Evolutionary conservation across 1,140 invertebrate genomes (phyloP).

Genomic region (Geopemphigus sp.): DNA sequence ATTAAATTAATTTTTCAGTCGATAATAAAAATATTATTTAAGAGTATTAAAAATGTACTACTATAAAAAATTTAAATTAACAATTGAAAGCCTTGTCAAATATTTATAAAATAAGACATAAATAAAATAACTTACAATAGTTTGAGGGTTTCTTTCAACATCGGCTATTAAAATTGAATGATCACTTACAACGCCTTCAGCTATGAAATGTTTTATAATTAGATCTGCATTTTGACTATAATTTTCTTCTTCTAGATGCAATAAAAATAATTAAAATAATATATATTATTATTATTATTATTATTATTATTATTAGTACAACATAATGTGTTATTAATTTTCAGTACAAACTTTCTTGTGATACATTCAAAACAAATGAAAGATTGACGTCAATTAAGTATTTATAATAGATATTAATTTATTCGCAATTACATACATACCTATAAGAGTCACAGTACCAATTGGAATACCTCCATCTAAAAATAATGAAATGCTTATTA

Average conservation of each 20-base stretch:
- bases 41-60: too few species aligned
- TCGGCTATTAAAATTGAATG: constrained; percentile 32
- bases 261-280: not conserved
- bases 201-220: constrained; percentile 39
- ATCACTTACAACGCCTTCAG: constrained; percentile 16
- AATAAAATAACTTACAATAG: constrained; percentile 19
- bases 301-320: too few species aligned
- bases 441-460: constrained; percentile 13
- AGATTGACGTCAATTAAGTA: not conserved
- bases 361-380: too few species aligned
- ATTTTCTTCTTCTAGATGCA: constrained; percentile 35
- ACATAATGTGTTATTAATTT: too few species aligned
- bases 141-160: constrained; percentile 13
- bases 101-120: too few species aligned
- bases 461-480: constrained; percentile 41
- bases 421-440: not conserved
- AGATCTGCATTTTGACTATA: constrained; percentile 31
- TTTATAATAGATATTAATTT: not conserved
- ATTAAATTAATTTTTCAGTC: too few species aligned
- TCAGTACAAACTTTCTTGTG: too few species aligned
- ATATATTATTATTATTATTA: not conserved
- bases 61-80: too few species aligned
- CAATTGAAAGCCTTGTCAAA: too few species aligned
- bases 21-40: too few species aligned
- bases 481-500: not conserved